A percentile compares a stretch with the other conserved stretches of the same genome.
These are phyloP conservation scores for Rhodeus uyekii DNA, from an alignment of 2,797 vertebrate genomes.

Conservation along the genomic window DNA sequence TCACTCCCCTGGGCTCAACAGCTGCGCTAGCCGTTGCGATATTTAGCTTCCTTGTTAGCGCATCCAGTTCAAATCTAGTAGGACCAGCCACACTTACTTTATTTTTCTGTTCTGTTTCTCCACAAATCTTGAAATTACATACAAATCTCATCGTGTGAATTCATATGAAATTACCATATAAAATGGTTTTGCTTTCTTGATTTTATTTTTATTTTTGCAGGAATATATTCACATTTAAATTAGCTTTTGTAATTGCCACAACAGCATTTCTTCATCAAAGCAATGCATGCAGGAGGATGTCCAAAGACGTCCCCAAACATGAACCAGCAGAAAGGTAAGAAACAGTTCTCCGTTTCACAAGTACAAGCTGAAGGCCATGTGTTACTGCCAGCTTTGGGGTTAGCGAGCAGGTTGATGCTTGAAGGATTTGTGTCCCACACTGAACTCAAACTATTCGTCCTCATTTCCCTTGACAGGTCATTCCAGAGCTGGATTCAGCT, in stretches of 20 bases:
- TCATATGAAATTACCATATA: too few species aligned
- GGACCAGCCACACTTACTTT: too few species aligned
- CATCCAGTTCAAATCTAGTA: too few species aligned
- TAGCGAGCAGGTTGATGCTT: slow-evolving; percentile 71
- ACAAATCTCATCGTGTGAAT: background rate
- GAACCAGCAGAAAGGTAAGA: background rate
- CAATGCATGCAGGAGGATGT: background rate
- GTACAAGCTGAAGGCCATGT: slow-evolving; percentile 32
- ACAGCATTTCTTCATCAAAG: background rate
- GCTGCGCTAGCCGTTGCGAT: too few species aligned
- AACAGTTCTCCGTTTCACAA: background rate
- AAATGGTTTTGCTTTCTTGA: too few species aligned
- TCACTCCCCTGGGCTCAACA: too few species aligned
- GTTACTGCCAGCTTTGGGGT: slow-evolving; percentile 56
- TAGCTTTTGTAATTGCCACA: background rate
- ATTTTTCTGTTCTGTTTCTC: too few species aligned
- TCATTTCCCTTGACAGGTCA: slow-evolving; percentile 82
- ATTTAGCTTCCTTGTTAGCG: too few species aligned
- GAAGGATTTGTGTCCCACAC: slow-evolving; percentile 71
- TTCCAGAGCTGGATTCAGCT: slow-evolving; percentile 77
- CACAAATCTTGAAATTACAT: background rate
- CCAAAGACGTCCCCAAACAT: too few species aligned
- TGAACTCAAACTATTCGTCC: slow-evolving; percentile 76
- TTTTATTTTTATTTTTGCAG: background rate
- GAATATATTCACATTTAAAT: background rate